phyloP scores from a whole-genome alignment of 2,113 vertebrate species.

The Dicerorhinus sumatrensis region DNA sequence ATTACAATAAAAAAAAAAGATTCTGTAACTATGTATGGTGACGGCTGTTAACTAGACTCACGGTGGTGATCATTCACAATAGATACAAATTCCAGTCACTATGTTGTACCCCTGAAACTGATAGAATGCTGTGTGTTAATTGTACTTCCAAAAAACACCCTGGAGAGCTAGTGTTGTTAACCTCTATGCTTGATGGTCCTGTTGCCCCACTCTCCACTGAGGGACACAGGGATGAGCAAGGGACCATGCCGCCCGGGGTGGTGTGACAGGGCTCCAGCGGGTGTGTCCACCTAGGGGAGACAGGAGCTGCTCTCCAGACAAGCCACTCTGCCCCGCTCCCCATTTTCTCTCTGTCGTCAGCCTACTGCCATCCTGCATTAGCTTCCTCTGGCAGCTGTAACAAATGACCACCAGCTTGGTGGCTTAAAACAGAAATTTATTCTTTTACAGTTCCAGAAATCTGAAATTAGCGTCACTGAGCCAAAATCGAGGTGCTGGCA shows the following conservation, averaged over 20 bases:
- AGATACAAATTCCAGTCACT: not conserved
- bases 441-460: not conserved
- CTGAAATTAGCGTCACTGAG: not conserved
- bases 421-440: not conserved
- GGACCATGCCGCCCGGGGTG: not conserved
- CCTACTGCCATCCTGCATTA: not conserved
- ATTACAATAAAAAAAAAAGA: not conserved
- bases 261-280: not conserved
- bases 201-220: not conserved
- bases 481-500: not conserved
- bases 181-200: not conserved
- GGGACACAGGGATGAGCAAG: not conserved
- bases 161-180: not conserved
- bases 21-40: not conserved
- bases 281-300: not conserved
- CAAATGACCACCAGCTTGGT: not conserved
- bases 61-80: rapidly evolving
- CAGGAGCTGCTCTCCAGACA: not conserved
- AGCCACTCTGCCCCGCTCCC: not conserved
- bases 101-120: not conserved
- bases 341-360: not conserved
- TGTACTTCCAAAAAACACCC: not conserved
- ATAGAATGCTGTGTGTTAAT: not conserved
- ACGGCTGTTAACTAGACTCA: not conserved
- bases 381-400: not conserved